Conservation (phyloP, 2,113 vertebrate genomes). For the Aegithalos caudatus region DNA sequence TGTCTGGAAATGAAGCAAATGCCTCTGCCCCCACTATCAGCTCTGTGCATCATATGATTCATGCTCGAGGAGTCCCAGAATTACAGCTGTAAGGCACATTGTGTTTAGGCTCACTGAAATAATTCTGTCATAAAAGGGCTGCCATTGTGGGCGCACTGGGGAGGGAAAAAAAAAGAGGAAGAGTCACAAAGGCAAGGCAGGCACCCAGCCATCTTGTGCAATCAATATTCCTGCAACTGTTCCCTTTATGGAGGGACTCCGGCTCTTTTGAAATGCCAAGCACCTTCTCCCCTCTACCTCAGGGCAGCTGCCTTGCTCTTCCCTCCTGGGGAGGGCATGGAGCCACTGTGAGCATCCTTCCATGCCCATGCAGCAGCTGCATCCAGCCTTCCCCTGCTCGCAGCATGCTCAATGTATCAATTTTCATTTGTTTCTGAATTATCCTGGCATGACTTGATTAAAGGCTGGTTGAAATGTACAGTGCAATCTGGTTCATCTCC, state of each 20-base stretch:
- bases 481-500: background rate
- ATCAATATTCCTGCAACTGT: background rate
- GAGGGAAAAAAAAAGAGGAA: background rate
- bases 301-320: background rate
- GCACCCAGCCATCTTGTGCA: constrained; percentile 23
- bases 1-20: constrained; percentile 62
- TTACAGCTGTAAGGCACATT: constrained; percentile 59
- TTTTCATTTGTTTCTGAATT: background rate
- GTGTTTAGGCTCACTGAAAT: constrained; percentile 41
- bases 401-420: background rate
- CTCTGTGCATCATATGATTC: constrained; percentile 45
- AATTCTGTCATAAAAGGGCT: constrained; percentile 35
- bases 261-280: background rate
- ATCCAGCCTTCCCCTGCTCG: background rate
- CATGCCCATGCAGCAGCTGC: background rate
- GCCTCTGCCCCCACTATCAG: constrained; percentile 55
- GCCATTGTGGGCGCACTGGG: background rate
- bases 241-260: background rate
- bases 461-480: background rate
- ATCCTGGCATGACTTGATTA: background rate
- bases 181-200: background rate
- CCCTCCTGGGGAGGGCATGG: background rate
- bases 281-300: background rate
- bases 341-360: background rate
- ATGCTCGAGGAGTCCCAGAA: constrained; percentile 50